These are phyloP conservation scores for Stenoptilia bipunctidactyla DNA, from an alignment of 2,888 invertebrate genomes.

Conservation along the genomic window DNA sequence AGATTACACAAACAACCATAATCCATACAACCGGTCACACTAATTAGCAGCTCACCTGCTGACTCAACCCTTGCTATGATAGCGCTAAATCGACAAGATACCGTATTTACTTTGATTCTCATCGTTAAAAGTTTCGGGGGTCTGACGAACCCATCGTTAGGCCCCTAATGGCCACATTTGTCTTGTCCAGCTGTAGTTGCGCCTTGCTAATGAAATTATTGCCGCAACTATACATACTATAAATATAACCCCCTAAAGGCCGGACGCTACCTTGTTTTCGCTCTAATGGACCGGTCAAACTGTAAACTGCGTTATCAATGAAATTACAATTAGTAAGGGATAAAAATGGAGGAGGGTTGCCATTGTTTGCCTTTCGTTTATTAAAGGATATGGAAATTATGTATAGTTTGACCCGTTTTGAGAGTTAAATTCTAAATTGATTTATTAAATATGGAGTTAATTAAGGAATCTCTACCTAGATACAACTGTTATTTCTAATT, in stretches of 20 bases:
- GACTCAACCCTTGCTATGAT: constrained; percentile 58
- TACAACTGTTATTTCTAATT: too few species aligned
- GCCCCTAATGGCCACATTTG: constrained; percentile 70
- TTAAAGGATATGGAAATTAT: constrained; percentile 30
- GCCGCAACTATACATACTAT: constrained; percentile 70
- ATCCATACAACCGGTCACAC: background rate
- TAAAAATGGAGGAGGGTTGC: constrained; percentile 59
- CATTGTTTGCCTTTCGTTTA: constrained; percentile 51
- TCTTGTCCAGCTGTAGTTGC: constrained; percentile 70
- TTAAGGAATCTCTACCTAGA: too few species aligned
- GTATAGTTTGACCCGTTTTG: constrained; percentile 9
- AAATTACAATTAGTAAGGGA: constrained; percentile 68
- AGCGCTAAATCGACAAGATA: constrained; percentile 66
- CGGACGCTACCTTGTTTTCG: constrained; percentile 64
- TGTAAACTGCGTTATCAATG: constrained; percentile 71
- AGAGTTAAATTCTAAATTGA: too few species aligned
- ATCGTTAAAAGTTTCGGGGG: constrained; percentile 67
- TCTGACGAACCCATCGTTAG: constrained; percentile 67
- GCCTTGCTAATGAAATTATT: constrained; percentile 72
- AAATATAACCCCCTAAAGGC: constrained; percentile 59
- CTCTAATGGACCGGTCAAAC: constrained; percentile 71
- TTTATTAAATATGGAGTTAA: too few species aligned
- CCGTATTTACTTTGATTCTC: constrained; percentile 71
- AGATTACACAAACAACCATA: too few species aligned
- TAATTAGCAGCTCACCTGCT: constrained; percentile 43